A percentile compares a stretch with the other conserved stretches of the same genome.
phyloP scores from a whole-genome alignment of 2,888 invertebrate species.

The Marasmarcha lunaedactyla region DNA sequence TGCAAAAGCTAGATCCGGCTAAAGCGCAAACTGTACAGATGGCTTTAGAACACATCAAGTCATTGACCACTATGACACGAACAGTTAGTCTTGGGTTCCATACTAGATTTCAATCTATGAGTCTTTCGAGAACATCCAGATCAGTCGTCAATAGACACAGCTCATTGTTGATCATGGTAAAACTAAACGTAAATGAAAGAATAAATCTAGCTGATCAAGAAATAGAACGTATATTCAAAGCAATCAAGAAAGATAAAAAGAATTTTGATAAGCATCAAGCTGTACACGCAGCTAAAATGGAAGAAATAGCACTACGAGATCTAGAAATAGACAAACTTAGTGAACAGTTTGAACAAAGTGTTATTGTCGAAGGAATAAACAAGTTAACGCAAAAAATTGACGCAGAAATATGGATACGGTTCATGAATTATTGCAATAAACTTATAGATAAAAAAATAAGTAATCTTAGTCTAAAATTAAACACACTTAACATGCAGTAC shows the following conservation, averaged over 20 bases:
- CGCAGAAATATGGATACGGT: slow-evolving; percentile 70
- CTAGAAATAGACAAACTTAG: slow-evolving; percentile 57
- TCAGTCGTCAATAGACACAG: slow-evolving; percentile 33
- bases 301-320: slow-evolving; percentile 66
- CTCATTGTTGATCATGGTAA: slow-evolving; percentile 35
- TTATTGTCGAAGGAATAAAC: slow-evolving; percentile 65
- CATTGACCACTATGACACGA: slow-evolving; percentile 24
- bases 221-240: slow-evolving; percentile 48
- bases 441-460: slow-evolving; percentile 65
- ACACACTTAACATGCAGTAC: slow-evolving; percentile 64
- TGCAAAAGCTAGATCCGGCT: slow-evolving; percentile 51
- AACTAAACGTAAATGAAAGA: slow-evolving; percentile 62
- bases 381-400: slow-evolving; percentile 72
- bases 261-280: slow-evolving; percentile 43
- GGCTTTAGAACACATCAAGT: slow-evolving; percentile 39
- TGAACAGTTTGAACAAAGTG: slow-evolving; percentile 57
- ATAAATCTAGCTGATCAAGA: slow-evolving; percentile 60
- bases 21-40: slow-evolving; percentile 54
- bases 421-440: slow-evolving; percentile 73
- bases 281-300: slow-evolving; percentile 57
- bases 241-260: slow-evolving; percentile 31
- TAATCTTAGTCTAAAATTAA: slow-evolving; percentile 68
- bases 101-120: slow-evolving; percentile 30
- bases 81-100: too few relatives aligned
- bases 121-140: slow-evolving; percentile 22